Conservation (phyloP, 2,888 invertebrate genomes). For the Cremastinae sp. region DNA sequence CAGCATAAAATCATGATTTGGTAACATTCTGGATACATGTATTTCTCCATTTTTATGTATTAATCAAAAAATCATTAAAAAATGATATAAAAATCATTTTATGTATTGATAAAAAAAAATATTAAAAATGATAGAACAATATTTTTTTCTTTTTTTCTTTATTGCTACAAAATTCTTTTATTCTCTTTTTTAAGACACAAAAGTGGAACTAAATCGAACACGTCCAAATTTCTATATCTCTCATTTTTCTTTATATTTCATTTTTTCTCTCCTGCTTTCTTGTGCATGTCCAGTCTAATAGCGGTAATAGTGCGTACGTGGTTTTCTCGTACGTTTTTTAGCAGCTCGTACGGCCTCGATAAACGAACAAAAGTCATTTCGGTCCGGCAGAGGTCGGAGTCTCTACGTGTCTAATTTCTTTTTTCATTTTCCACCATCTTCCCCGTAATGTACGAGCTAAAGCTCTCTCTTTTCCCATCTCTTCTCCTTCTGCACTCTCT, state of each 20-base stretch:
- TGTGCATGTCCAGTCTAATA: constrained; percentile 42
- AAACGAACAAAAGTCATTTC: constrained; percentile 27
- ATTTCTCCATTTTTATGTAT: too few relatives aligned
- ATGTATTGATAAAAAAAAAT: too few relatives aligned
- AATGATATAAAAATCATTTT: too few relatives aligned
- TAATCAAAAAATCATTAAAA: too few relatives aligned
- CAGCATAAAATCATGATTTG: too few relatives aligned
- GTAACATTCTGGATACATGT: too few relatives aligned
- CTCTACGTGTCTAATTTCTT: not conserved
- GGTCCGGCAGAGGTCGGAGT: constrained; percentile 25
- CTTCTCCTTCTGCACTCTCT: constrained; percentile 26
- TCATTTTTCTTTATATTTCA: constrained; percentile 21
- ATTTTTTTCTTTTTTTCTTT: too few relatives aligned
- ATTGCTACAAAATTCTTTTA: too few relatives aligned
- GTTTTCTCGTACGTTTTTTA: constrained; percentile 16
- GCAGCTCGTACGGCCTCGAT: not conserved
- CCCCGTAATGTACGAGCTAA: constrained; percentile 44
- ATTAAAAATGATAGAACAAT: too few relatives aligned
- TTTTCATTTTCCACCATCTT: constrained; percentile 22
- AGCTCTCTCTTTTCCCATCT: constrained; percentile 27
- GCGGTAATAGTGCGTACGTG: constrained; percentile 23
- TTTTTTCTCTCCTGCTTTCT: constrained; percentile 11
- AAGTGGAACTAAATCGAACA: not conserved
- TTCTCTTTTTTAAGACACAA: too few relatives aligned
- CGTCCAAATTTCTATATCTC: constrained; percentile 2